phyloP scores from a whole-genome alignment of 2,797 vertebrate species.

The Sarcophilus harrisii region DNA sequence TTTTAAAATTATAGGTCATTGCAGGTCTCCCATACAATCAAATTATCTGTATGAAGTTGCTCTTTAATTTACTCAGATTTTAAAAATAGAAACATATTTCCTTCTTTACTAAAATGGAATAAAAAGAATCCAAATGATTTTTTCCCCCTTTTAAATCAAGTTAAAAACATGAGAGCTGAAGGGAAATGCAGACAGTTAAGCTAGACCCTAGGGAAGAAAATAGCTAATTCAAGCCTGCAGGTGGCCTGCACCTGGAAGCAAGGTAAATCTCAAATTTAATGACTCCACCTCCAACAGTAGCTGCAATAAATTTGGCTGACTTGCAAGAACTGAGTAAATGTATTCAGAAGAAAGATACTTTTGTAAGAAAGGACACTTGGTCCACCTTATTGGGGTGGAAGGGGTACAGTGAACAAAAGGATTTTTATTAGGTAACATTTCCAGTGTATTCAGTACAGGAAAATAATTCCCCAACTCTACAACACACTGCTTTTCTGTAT shows the following conservation, averaged over 20 bases:
- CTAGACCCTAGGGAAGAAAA: conserved; percentile 56
- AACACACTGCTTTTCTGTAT: conserved; percentile 30
- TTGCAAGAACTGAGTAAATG: conserved; percentile 64
- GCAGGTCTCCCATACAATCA: conserved; percentile 51
- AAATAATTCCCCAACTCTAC: background rate
- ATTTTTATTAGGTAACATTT: conserved; percentile 25
- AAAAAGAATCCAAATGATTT: conserved; percentile 31
- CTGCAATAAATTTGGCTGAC: conserved; percentile 68
- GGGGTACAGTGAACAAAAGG: background rate
- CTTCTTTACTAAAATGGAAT: conserved; percentile 67
- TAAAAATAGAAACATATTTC: conserved; percentile 58
- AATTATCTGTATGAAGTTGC: conserved; percentile 53
- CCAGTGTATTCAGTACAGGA: background rate
- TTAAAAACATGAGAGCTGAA: conserved; percentile 30
- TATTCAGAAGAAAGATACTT: conserved; percentile 68
- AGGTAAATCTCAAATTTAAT: conserved; percentile 63
- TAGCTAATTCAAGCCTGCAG: conserved; percentile 71
- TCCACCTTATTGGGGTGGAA: conserved; percentile 1
- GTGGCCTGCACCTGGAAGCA: conserved; percentile 83
- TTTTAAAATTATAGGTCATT: background rate
- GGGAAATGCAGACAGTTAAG: background rate
- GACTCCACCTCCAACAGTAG: conserved; percentile 79
- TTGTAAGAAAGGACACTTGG: conserved; percentile 29
- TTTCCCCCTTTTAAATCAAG: conserved; percentile 33
- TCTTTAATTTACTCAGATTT: conserved; percentile 57